phyloP scores from a whole-genome alignment of 1,140 invertebrate genomes.

The Drosophila equinoxialis region DNA sequence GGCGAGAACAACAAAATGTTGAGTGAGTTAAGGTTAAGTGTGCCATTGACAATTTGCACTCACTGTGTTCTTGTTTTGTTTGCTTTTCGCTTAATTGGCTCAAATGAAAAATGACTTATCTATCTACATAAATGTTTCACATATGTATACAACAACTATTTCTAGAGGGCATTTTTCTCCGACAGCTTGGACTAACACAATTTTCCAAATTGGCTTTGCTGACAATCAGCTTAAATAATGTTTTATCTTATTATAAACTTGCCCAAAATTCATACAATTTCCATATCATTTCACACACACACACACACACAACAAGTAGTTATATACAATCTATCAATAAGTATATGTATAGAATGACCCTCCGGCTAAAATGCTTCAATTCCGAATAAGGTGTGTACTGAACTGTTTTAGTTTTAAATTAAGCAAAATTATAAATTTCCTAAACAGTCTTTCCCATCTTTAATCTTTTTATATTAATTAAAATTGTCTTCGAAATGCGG shows the following conservation, averaged over 20 bases:
- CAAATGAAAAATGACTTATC: constrained; percentile 22
- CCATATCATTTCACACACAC: not conserved
- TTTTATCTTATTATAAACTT: constrained; percentile 12
- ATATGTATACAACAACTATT: no score
- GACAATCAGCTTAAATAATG: constrained; percentile 5
- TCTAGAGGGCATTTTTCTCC: no score
- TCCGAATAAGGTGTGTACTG: not conserved
- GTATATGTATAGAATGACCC: not conserved
- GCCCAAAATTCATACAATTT: not conserved
- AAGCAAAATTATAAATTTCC: no score
- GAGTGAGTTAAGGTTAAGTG: not conserved
- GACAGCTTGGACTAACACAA: not conserved
- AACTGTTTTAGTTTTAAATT: not conserved
- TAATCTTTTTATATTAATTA: no score
- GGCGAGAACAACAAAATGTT: not conserved
- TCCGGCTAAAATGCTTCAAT: not conserved
- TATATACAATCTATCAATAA: not conserved
- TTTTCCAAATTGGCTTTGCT: constrained; percentile 9
- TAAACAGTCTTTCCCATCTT: no score
- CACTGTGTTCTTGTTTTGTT: not conserved
- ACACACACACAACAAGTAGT: not conserved
- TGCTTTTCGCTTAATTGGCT: constrained; percentile 11
- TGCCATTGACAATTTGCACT: not conserved
- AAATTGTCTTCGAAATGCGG: no score
- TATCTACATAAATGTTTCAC: constrained; percentile 11